These are phyloP conservation scores for Porites cylindrica DNA, from an alignment of 92 coral and sea anemone species.

Conservation along the genomic window DNA sequence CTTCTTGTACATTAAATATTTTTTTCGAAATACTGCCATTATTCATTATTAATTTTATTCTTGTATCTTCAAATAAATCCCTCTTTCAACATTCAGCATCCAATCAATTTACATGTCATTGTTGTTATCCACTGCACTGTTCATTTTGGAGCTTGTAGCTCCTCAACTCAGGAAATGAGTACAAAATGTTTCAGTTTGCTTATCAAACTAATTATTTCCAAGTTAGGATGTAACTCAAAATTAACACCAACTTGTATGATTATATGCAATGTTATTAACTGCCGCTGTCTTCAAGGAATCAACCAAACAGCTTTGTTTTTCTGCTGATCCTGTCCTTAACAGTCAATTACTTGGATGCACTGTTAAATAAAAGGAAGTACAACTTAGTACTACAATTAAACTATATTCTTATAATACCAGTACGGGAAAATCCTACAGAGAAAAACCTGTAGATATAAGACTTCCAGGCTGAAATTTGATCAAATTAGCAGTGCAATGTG, in stretches of 20 bases:
- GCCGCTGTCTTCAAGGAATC: constrained; percentile 14
- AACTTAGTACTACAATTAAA: not conserved
- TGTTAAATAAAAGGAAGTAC: not conserved
- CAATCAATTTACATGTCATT: too few species aligned
- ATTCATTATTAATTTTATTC: not conserved
- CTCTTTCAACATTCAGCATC: not conserved
- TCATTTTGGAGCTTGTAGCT: too few species aligned
- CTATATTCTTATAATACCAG: too few species aligned
- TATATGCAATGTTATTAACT: not conserved
- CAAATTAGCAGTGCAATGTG: too few species aligned
- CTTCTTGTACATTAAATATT: too few species aligned
- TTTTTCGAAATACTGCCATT: not conserved
- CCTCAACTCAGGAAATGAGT: too few species aligned
- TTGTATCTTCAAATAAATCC: not conserved
- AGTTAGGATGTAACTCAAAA: not conserved
- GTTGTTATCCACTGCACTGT: too few species aligned
- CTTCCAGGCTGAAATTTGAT: too few species aligned
- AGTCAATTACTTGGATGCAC: not conserved
- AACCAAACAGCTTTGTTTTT: constrained; percentile 10
- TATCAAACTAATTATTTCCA: not conserved
- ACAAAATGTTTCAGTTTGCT: too few species aligned
- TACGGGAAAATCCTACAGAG: too few species aligned
- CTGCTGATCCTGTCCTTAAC: not conserved
- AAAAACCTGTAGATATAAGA: too few species aligned
- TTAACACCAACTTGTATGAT: not conserved